Evolutionary conservation across 2,113 vertebrate species (phyloP).

Genomic region (Vireo altiloquus): DNA sequence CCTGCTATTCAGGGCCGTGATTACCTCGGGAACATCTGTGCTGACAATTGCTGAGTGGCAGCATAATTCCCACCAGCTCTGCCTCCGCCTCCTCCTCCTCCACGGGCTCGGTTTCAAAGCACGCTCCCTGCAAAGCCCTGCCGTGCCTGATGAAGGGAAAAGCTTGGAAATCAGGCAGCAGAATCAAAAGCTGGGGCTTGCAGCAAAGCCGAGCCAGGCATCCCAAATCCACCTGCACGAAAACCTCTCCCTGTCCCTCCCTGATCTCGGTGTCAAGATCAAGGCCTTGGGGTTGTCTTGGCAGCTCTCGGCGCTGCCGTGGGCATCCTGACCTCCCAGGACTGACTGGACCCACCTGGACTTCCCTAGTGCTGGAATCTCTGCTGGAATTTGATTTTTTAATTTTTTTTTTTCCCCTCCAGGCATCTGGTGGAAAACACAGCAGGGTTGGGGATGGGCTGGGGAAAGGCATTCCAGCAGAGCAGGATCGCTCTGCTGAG

Average conservation of each 20-base stretch:
- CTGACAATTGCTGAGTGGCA: constrained; percentile 14
- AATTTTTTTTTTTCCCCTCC: neutral
- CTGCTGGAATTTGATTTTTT: neutral
- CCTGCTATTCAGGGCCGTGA: neutral
- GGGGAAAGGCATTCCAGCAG: neutral
- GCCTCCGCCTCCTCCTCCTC: constrained; percentile 39
- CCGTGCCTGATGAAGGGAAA: neutral
- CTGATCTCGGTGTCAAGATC: accelerated
- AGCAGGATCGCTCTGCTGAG: neutral
- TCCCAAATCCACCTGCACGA: neutral
- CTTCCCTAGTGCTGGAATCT: neutral
- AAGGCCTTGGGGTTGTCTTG: accelerated
- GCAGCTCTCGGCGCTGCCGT: neutral
- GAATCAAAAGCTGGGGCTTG: neutral
- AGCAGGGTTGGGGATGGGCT: neutral
- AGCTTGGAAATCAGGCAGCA: neutral
- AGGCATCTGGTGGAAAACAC: neutral
- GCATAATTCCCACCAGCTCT: neutral
- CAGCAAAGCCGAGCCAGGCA: neutral
- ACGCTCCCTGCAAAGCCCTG: neutral
- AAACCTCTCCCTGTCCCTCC: neutral
- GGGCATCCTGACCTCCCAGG: neutral
- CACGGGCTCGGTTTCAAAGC: neutral
- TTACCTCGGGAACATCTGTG: neutral
- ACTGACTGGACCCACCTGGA: neutral